Percentiles rank a stretch among this genome's conserved stretches.
Evolutionary conservation across 1,140 invertebrate species (phyloP).

Genomic region (Eciton burchellii): DNA sequence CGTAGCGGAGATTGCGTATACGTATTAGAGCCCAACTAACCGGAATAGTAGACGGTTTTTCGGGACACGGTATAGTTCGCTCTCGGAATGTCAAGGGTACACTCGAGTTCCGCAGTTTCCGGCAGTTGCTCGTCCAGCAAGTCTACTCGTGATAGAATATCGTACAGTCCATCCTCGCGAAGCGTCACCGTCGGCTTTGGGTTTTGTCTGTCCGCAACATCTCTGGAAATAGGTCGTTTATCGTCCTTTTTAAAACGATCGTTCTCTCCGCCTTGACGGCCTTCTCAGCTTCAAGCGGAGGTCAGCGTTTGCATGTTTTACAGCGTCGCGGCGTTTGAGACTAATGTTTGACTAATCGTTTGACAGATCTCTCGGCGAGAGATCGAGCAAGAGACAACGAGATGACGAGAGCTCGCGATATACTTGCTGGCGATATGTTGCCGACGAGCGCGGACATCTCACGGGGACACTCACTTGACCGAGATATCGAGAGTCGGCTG

Average conservation of each 20-base stretch:
- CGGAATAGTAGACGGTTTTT: conserved; percentile 89
- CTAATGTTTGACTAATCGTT: too few relatives aligned
- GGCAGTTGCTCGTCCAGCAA: conserved; percentile 87
- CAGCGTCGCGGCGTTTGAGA: too few relatives aligned
- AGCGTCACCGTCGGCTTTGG: conserved; percentile 75
- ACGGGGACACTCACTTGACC: conserved; percentile 79
- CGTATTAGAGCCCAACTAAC: too few relatives aligned
- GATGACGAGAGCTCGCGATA: not conserved
- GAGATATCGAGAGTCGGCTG: conserved; percentile 83
- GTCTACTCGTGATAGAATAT: conserved; percentile 86
- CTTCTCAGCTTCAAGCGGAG: too few relatives aligned
- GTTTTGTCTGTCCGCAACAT: conserved; percentile 65
- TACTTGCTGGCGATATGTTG: too few relatives aligned
- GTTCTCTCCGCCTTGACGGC: too few relatives aligned
- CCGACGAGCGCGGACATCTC: too few relatives aligned
- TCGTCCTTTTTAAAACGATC: not conserved
- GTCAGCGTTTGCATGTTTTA: too few relatives aligned
- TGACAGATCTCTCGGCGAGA: not conserved
- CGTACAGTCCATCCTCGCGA: conserved; percentile 83
- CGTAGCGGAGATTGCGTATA: too few relatives aligned
- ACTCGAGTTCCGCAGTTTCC: conserved; percentile 88
- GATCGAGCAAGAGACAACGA: not conserved
- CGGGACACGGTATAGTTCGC: conserved; percentile 88
- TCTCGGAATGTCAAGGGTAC: conserved; percentile 88
- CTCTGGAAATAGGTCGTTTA: conserved; percentile 69